Conservation (phyloP, 1,140 invertebrate species). For the Heliconius melpomene region DNA sequence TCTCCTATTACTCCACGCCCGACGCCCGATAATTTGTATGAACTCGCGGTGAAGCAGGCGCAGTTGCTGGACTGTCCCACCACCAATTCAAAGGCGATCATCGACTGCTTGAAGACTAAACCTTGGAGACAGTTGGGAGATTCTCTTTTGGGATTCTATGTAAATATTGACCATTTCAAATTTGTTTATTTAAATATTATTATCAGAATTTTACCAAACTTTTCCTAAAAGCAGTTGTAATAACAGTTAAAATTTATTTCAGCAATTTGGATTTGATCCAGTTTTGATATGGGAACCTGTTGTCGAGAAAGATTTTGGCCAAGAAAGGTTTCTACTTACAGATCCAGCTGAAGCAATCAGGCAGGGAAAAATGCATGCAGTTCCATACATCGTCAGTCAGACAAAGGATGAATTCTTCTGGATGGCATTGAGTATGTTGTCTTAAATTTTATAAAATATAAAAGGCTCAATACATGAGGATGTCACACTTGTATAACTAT, state of each 20-base stretch:
- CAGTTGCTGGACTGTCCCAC: constrained; percentile 84
- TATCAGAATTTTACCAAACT: no score
- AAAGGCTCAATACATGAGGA: no score
- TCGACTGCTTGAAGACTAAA: constrained; percentile 84
- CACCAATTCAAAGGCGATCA: constrained; percentile 79
- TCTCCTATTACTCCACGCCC: constrained; percentile 74
- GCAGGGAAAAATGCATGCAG: constrained; percentile 82
- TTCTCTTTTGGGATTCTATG: constrained; percentile 69
- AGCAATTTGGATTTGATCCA: constrained; percentile 81
- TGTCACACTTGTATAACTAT: no score
- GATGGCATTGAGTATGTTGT: constrained; percentile 62
- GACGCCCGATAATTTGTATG: constrained; percentile 59
- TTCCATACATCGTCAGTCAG: constrained; percentile 85
- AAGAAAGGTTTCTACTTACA: no score
- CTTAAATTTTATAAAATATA: no score
- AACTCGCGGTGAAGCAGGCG: constrained; percentile 85
- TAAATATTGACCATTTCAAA: neutral
- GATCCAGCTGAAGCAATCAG: constrained; percentile 42
- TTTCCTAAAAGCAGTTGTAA: no score
- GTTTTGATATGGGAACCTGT: constrained; percentile 45
- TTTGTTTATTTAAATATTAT: neutral
- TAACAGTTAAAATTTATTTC: neutral
- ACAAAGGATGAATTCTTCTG: constrained; percentile 85
- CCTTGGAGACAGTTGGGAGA: constrained; percentile 79
- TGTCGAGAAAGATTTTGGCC: no score